Base-by-base conservation (phyloP, 2,797 vertebrate genomes). In the Chaetodon trifasciatus region DNA sequence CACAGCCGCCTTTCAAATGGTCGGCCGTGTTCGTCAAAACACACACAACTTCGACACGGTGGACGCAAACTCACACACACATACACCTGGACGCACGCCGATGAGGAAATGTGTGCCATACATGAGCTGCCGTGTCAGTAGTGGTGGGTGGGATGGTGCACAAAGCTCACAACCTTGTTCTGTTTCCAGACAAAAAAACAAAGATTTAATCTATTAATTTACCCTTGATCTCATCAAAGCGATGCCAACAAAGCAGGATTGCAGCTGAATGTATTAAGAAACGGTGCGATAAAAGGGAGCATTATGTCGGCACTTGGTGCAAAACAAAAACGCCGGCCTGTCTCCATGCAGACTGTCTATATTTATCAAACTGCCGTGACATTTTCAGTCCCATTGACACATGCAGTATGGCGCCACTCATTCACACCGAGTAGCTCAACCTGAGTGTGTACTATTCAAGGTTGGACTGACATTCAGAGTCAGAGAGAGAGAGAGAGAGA, bases 281-380 rank as follows among this genome's bases (percentile, higher is more conserved):
- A 89, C 66, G 81, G 76, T 53, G 84, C 9, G 78, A 86, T 35
- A 85, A 67, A 44, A 81, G 68, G 78, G 32, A 79, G 76, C 76
- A 15, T 81, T 73, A 70, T 73, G 86, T 85, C 56, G 73, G 80
- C 78, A 83, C 71, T 69, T 53, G 71, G 74, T 76, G 82, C 46
- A 78, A 78, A 76, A 79, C 60, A 35, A 66, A 74, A 44, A 70
- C 32, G 50, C 70, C 15, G 66, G 83, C 71, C 78, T 87, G 88
- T 93, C 86, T 92, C 90, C 90, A 92, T 93, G 90, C 92, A 92
- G 86, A 81, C 28, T 42, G 82, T 83, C 87, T 89, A 89, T 87
- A 84, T 90, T 89, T 86, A 89, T 91, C 89, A 88, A 86, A 88
- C 63, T 58, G 60, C 39, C 4, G 69, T 82, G 86, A 90, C 68